Evolutionary conservation across 2,888 invertebrate genomes (phyloP), one percentile per base, ranked within the genome.

Genomic region (Euproctis similis): DNA sequence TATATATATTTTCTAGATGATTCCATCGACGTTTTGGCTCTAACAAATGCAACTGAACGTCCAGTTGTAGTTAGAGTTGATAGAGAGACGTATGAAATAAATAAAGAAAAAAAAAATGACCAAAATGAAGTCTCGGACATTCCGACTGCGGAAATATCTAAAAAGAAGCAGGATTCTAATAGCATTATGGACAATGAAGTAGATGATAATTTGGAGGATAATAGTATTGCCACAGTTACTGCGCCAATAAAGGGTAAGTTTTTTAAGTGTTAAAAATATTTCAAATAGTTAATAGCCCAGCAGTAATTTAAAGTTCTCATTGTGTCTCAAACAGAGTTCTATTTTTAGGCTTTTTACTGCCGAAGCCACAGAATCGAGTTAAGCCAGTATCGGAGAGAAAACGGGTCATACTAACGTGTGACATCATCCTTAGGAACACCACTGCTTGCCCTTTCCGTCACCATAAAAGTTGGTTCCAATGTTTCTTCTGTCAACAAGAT

Each of bases 391-490:
- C 81, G 0, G 75, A 77, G 41, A 50, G 77, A 0, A 72, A 66
- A 44, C 61, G 71, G 1, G 51, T 76, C 2, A 72, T 63, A 26
- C 10, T 67, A 2, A 80, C 80, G 0, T 77, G 76, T 28, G 54
- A 59, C 5, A 62, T 52, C 1, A 58, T 81, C 2, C 54, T 81
- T 0, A 57, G 44, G 29, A 53, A 73, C 26, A 80, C 78, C 2
- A 78, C 77, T 0, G 80, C 80, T 0, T 81, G 80, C 22, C 78
- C 78, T 0, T 81, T 81, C 42, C 54, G 80, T 10, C 81, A 81
- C 37, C 70, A 70, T 46, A 73, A 70, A 19, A 80, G 80, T 44
- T 81, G 81, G 80, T 81, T 81, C 51, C 76, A 68, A 38, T 81
- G 81, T 25, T 80, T 81, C 44, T 81, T 67, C 52, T 81, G 81